phyloP scores from a whole-genome alignment of 2,888 invertebrate species.

The Caenorhabditis macrosperma region DNA sequence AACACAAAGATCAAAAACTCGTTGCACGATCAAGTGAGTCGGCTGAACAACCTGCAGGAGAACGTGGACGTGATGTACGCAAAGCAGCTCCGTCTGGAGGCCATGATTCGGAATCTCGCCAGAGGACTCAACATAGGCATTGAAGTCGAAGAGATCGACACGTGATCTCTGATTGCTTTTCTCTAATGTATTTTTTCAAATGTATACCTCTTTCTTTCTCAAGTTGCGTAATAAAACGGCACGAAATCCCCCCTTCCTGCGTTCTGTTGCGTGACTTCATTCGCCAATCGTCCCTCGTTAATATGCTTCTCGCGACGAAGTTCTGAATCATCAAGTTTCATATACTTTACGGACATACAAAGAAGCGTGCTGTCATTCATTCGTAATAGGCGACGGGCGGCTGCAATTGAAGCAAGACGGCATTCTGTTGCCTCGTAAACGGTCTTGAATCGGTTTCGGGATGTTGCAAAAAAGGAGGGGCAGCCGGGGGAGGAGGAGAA shows the following conservation, averaged over 20 bases:
- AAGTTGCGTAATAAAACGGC: slow-evolving; percentile 11
- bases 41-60: slow-evolving; percentile 56
- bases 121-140: slow-evolving; percentile 41
- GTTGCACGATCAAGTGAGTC: slow-evolving; percentile 49
- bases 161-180: background rate
- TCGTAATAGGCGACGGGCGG: slow-evolving; percentile 42
- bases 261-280: background rate
- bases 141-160: slow-evolving; percentile 44
- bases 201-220: background rate
- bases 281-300: background rate
- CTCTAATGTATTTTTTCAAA: background rate
- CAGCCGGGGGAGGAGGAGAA: slow-evolving; percentile 8
- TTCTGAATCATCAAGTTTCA: slow-evolving; percentile 50
- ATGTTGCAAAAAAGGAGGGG: slow-evolving; percentile 39
- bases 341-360: slow-evolving; percentile 35
- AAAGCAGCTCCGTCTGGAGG: slow-evolving; percentile 62
- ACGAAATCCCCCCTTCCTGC: no score
- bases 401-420: slow-evolving; percentile 44
- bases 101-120: slow-evolving; percentile 36
- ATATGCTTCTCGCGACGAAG: slow-evolving; percentile 12
- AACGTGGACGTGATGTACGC: slow-evolving; percentile 67
- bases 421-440: slow-evolving; percentile 25
- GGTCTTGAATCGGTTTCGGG: slow-evolving; percentile 57
- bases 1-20: slow-evolving; percentile 39
- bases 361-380: slow-evolving; percentile 38